Evolutionary conservation across 2,113 vertebrate species (phyloP), one percentile per base, ranked within the genome.

Genomic region (Callaeas wilsoni): DNA sequence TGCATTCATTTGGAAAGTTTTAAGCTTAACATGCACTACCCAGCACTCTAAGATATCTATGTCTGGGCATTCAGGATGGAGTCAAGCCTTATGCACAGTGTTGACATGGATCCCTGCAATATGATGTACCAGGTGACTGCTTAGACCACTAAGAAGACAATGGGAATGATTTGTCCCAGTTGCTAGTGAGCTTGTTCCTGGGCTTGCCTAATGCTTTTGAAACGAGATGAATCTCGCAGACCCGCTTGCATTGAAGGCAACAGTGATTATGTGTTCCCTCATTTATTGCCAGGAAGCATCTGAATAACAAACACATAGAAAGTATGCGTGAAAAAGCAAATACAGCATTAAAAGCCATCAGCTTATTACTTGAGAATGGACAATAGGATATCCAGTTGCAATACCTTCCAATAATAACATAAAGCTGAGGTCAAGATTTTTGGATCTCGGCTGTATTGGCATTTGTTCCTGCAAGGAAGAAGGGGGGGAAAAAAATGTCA

Each of bases 391-490:
- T 94, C 80, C 65, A 93, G 56, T 67, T 2, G 1, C 59, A 77
- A 57, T 77, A 74, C 46, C 53, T 87, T 93, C 96, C 84, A 77
- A 49, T 88, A 97, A 96, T n/a, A 91, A 94, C 88, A 76, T 55
- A 53, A 64, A 65, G 41, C 75, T 93, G 84, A 97, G 78, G 95
- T 97, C 93, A 95, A 88, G 42, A 9, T 74, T 95, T 96, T 79
- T 83, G 84, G 93, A 96, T 89, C 70, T 93, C 20, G 3, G 53
- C 82, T 94, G 21, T 84, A 81, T 46, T 97, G 92, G 95, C 91
- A 87, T 96, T 94, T 88, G 52, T 91, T 96, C 88, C 78, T 90
- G 35, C 39, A 84, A 92, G 56, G 75, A 89, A 77, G 68, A 70
- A 53, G 32, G 20, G 27, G n/a, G 11, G 14, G 37, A 39, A 84